Evolutionary conservation across 2,113 vertebrate species (phyloP), one percentile per base, ranked within the genome.

Genomic region (Zingel zingel): DNA sequence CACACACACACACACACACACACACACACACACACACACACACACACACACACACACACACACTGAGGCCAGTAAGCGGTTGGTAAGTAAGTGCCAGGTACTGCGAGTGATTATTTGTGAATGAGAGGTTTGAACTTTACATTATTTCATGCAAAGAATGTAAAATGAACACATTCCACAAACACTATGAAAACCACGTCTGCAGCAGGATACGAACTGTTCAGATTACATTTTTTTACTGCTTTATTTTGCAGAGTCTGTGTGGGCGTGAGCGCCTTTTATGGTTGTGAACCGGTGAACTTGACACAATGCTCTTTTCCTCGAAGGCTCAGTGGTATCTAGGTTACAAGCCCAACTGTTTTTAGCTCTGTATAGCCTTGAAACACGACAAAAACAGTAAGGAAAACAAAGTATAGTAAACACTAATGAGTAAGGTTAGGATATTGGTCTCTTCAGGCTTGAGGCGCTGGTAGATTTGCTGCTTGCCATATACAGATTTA

Each of bases 281-380:
- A 92, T 77, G 78, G 80, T 82, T 82, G 36, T 73, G 82, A 89
- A 90, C 88, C 1, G 11, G 62, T 81, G 71, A 86, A 89, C 89
- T 89, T 88, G 83, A 91, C 89, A 86, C 82, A 66, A 53, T 88
- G 78, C 86, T 90, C 65, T 43, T 84, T 90, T 86, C 87, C 88
- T 92, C 77, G 67, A 92, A 84, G 87, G 84, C 90, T 90, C 58
- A 30, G 67, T 13, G 0, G 82, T 90, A 88, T 91, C 86, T 88
- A 83, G 83, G 91, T 83, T 84, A 84, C 88, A 66, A 19, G 63
- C 30, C 16, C 21, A 78, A 63, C 25, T 10, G 18, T 69, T 82
- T 83, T 23, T 1, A 59, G 57, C 56, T 73, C 84, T 63, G 21
- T 30, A 47, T 61, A 39, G 65, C 62, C 33, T 56, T 50, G 18